Evolutionary conservation across 1,140 invertebrate species (phyloP).

Genomic region (Pollicipes pollicipes): DNA sequence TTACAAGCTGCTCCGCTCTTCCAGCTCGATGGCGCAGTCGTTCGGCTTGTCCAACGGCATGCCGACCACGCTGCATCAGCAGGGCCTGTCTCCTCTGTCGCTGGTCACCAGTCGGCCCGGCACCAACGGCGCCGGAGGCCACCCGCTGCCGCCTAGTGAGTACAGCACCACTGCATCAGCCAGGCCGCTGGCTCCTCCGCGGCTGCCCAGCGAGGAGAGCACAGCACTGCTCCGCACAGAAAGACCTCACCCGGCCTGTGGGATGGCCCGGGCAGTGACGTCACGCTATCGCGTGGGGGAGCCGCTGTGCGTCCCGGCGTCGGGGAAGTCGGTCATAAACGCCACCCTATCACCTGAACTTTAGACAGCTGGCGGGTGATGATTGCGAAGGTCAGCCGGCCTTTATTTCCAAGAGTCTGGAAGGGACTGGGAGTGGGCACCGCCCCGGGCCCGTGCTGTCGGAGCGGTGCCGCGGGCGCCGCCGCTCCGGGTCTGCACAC

Average conservation of each 20-base stretch:
- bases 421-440: background rate
- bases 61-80: too few species aligned
- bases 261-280: too few species aligned
- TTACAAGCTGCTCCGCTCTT: background rate
- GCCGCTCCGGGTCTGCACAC: too few species aligned
- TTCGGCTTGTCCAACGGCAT: background rate
- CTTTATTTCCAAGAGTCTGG: background rate
- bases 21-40: background rate
- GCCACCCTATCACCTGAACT: background rate
- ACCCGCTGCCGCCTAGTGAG: background rate
- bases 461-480: too few species aligned
- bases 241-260: too few species aligned
- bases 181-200: too few species aligned
- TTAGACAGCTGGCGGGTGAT: background rate
- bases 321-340: background rate
- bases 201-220: too few species aligned
- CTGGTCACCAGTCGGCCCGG: too few species aligned
- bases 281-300: too few species aligned
- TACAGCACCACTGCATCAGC: background rate
- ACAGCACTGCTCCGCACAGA: too few species aligned
- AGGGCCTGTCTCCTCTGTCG: too few species aligned
- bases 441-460: background rate
- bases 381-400: background rate
- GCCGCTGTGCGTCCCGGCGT: background rate
- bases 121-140: background rate